Conservation (phyloP, 1,140 invertebrate genomes). For the Zaprionus davidi region DNA sequence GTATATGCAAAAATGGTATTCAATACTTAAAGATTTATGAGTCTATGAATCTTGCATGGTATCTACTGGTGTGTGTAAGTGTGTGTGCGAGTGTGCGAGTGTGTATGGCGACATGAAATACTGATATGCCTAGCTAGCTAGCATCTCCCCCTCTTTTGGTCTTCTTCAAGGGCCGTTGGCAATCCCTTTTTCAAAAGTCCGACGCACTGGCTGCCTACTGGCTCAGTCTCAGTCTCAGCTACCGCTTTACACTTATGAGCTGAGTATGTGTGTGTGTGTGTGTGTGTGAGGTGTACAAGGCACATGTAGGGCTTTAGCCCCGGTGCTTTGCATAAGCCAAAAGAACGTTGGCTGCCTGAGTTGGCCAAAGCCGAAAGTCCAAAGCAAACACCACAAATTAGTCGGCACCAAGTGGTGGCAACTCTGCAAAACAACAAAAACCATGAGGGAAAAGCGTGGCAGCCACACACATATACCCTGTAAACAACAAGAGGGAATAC, state of each 20-base stretch:
- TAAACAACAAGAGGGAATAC: not conserved
- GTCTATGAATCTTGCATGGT: slow-evolving; percentile 78
- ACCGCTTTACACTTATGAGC: not conserved
- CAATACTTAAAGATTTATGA: slow-evolving; percentile 82
- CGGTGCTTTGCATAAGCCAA: slow-evolving; percentile 58
- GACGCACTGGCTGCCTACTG: slow-evolving; percentile 39
- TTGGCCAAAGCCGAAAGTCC: slow-evolving; percentile 55
- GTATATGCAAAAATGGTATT: slow-evolving; percentile 81
- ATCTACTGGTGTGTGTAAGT: slow-evolving; percentile 42
- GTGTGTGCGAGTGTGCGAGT: slow-evolving; percentile 20
- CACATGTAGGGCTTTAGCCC: slow-evolving; percentile 58
- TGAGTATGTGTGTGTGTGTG: not conserved
- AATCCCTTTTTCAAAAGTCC: slow-evolving; percentile 32
- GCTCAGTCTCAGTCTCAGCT: slow-evolving; percentile 4
- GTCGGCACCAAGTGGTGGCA: slow-evolving; percentile 55
- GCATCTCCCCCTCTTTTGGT: not conserved
- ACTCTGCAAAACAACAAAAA: slow-evolving; percentile 14
- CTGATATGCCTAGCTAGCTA: slow-evolving; percentile 41
- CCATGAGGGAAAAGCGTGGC: not conserved
- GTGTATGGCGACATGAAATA: slow-evolving; percentile 67
- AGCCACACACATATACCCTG: not conserved
- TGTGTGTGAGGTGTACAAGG: slow-evolving; percentile 11
- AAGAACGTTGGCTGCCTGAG: slow-evolving; percentile 39
- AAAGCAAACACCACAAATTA: slow-evolving; percentile 81
- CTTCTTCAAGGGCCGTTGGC: not conserved